These are phyloP conservation scores for Heteromyza rotundicornis DNA, from an alignment of 2,888 invertebrate genomes.

Conservation along the genomic window DNA sequence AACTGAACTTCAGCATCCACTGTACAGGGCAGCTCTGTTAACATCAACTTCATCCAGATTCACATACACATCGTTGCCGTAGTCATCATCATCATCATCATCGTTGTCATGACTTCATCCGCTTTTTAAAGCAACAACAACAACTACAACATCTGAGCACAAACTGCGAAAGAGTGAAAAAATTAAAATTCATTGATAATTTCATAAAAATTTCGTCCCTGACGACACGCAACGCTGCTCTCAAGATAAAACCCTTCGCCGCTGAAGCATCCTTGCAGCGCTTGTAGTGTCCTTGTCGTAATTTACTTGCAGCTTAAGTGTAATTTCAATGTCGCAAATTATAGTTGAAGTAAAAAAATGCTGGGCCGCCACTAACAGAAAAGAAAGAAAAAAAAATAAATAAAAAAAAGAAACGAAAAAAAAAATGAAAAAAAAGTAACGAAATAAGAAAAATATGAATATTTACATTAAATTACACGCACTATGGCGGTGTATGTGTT, in stretches of 20 bases:
- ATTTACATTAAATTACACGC: too few relatives aligned
- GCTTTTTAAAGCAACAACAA: not conserved
- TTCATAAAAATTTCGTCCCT: not conserved
- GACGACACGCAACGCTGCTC: not conserved
- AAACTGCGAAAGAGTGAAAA: not conserved
- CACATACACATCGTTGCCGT: too few relatives aligned
- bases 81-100: too few relatives aligned
- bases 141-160: not conserved
- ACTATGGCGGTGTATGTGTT: too few relatives aligned
- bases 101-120: too few relatives aligned
- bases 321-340: constrained; percentile 14
- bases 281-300: constrained; percentile 18
- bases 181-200: constrained; percentile 5
- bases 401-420: too few relatives aligned
- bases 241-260: not conserved
- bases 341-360: not conserved
- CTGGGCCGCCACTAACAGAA: too few relatives aligned
- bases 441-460: too few relatives aligned
- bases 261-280: not conserved
- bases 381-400: too few relatives aligned
- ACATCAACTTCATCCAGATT: not conserved
- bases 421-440: too few relatives aligned
- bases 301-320: constrained; percentile 22
- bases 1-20: not conserved
- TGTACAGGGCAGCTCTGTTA: not conserved